These are phyloP conservation scores for Metridium senile DNA, from an alignment of 92 coral and sea anemone species.

Conservation along the genomic window DNA sequence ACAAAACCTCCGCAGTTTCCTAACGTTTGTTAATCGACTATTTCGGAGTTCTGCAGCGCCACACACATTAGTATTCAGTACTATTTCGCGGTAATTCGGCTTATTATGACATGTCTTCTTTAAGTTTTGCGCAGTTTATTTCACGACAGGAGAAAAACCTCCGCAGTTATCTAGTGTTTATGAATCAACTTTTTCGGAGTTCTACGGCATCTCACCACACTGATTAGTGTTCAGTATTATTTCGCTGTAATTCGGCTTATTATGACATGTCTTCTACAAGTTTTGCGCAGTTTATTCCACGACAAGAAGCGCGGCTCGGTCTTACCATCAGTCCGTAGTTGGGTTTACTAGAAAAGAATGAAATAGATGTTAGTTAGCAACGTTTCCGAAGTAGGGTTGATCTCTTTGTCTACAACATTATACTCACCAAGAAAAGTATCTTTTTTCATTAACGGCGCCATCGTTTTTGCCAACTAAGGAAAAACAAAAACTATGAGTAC, in stretches of 20 bases:
- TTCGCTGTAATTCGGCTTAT: not conserved
- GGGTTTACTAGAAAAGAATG: constrained; percentile 68
- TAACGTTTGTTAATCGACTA: too few relatives aligned
- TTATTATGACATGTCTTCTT: too few relatives aligned
- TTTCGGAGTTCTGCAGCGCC: too few relatives aligned
- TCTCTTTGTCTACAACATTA: not conserved
- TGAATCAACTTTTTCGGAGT: too few relatives aligned
- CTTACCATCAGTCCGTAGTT: constrained; percentile 87
- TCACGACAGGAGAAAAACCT: too few relatives aligned
- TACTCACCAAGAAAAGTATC: constrained; percentile 82
- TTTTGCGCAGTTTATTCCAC: constrained; percentile 68
- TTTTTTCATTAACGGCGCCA: constrained; percentile 83
- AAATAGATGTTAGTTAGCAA: not conserved
- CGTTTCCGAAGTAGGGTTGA: not conserved
- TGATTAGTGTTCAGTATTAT: too few relatives aligned
- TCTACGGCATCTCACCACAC: too few relatives aligned
- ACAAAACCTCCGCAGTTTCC: too few relatives aligned
- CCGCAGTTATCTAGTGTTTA: too few relatives aligned
- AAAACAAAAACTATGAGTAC: not conserved
- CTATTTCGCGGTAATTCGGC: too few relatives aligned
- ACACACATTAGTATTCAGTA: too few relatives aligned
- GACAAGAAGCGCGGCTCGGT: constrained; percentile 83
- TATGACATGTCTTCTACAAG: constrained; percentile 38
- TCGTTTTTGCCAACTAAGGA: constrained; percentile 91
- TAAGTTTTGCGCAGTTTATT: too few relatives aligned